A percentile compares a stretch with the other conserved stretches of the same genome.
phyloP scores from a whole-genome alignment of 2,113 vertebrate genomes.

The Canis aureus region DNA sequence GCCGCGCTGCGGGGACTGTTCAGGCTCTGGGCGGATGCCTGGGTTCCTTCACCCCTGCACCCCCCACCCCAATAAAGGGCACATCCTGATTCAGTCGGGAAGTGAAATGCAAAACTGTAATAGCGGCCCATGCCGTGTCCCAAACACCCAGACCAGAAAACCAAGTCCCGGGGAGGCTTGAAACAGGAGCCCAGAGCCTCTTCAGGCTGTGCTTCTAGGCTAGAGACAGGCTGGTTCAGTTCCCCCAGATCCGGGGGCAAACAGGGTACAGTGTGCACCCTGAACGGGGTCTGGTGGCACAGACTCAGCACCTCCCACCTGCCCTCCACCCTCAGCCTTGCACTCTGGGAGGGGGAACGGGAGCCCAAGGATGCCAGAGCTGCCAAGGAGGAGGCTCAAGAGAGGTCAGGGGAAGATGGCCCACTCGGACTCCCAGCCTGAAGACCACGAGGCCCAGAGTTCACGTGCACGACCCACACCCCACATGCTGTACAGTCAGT shows the following conservation, averaged over 20 bases:
- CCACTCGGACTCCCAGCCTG: not conserved
- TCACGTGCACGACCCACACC: not conserved
- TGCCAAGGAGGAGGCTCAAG: not conserved
- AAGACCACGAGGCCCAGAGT: not conserved
- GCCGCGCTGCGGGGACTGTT: fast-evolving
- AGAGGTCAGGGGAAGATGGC: not conserved
- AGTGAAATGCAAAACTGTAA: not conserved
- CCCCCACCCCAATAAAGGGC: not conserved
- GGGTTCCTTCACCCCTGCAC: not conserved
- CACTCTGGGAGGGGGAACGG: not conserved
- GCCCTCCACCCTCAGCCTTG: not conserved
- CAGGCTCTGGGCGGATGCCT: not conserved
- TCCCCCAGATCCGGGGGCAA: not conserved
- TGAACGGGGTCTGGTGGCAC: fast-evolving
- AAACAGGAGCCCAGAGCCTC: not conserved
- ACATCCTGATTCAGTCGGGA: not conserved
- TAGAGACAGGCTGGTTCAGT: not conserved
- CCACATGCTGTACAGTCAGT: not conserved
- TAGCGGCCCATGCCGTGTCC: not conserved
- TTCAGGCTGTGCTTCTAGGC: not conserved
- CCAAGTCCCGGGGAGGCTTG: not conserved
- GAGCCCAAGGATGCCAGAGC: not conserved
- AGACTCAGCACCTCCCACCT: not conserved
- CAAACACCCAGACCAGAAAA: constrained; percentile 5
- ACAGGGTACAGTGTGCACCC: not conserved